A percentile compares a stretch with the other conserved stretches of the same genome.
Conservation (phyloP, 2,888 invertebrate genomes). For the Gandaritis pyraliata region DNA sequence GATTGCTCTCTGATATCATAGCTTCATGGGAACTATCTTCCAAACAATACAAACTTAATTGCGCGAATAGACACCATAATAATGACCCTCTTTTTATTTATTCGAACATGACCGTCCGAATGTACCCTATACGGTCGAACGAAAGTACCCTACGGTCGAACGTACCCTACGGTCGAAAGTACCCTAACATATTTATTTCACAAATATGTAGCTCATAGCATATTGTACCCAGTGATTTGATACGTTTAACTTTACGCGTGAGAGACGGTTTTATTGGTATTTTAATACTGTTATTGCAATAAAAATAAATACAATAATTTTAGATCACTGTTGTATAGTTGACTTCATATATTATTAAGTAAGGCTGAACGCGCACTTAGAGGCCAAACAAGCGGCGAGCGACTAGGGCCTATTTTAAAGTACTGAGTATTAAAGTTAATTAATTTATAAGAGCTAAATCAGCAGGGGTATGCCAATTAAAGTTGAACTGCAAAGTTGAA, state of each 20-base stretch:
- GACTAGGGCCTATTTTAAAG: too few relatives aligned
- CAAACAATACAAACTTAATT: slow-evolving; percentile 80
- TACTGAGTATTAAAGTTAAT: too few relatives aligned
- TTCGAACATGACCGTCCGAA: slow-evolving; percentile 48
- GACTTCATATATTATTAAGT: too few relatives aligned
- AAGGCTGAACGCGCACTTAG: too few relatives aligned
- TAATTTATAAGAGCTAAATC: too few relatives aligned
- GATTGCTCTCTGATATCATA: too few relatives aligned
- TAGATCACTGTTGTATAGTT: too few relatives aligned
- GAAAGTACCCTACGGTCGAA: slow-evolving; percentile 58
- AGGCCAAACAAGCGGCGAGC: too few relatives aligned
- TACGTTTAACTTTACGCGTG: slow-evolving; percentile 69
- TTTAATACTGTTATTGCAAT: slow-evolving; percentile 10
- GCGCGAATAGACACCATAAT: slow-evolving; percentile 78
- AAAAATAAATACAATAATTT: too few relatives aligned
- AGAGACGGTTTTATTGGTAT: slow-evolving; percentile 53
- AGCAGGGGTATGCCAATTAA: too few relatives aligned
- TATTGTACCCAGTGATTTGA: slow-evolving; percentile 72
- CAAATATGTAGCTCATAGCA: slow-evolving; percentile 76
- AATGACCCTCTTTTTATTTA: slow-evolving; percentile 70
- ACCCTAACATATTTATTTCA: slow-evolving; percentile 71
- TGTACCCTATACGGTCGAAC: slow-evolving; percentile 46
- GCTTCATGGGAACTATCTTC: slow-evolving; percentile 76
- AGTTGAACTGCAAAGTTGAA: too few relatives aligned
- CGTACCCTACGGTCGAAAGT: slow-evolving; percentile 51